phyloP scores from a whole-genome alignment of 2,888 invertebrate species.

The Limnephilus rhombicus region DNA sequence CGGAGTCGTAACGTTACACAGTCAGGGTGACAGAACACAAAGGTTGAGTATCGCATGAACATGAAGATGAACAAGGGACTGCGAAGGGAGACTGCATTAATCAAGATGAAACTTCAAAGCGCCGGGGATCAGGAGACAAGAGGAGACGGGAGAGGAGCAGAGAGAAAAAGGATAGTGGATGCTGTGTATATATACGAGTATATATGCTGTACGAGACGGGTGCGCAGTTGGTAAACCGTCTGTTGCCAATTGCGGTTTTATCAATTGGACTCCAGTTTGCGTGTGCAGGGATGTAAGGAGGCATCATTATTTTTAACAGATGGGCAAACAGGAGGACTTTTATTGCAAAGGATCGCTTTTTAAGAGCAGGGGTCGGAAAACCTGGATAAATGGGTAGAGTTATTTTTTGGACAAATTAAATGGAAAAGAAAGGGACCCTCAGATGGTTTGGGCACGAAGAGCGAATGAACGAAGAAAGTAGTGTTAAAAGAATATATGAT shows the following conservation, averaged over 20 bases:
- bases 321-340: not conserved
- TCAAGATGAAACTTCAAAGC: slow-evolving; percentile 41
- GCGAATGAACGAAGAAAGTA: too few relatives aligned
- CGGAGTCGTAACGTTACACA: not conserved
- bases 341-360: not conserved
- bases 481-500: too few relatives aligned
- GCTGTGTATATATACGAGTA: not conserved
- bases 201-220: not conserved
- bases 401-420: not conserved
- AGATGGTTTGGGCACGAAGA: too few relatives aligned
- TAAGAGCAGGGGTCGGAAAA: not conserved
- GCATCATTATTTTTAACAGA: slow-evolving; percentile 1
- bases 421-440: not conserved
- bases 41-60: slow-evolving; percentile 37
- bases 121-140: not conserved
- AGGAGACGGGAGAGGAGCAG: not conserved
- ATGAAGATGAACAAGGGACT: slow-evolving; percentile 7
- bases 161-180: not conserved
- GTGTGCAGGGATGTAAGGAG: not conserved
- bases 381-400: not conserved
- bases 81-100: slow-evolving; percentile 27
- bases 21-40: not conserved
- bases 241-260: not conserved
- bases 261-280: not conserved
- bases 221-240: not conserved